These are phyloP conservation scores for Drosophila stalkeri DNA, from an alignment of 2,888 invertebrate genomes.

Conservation along the genomic window DNA sequence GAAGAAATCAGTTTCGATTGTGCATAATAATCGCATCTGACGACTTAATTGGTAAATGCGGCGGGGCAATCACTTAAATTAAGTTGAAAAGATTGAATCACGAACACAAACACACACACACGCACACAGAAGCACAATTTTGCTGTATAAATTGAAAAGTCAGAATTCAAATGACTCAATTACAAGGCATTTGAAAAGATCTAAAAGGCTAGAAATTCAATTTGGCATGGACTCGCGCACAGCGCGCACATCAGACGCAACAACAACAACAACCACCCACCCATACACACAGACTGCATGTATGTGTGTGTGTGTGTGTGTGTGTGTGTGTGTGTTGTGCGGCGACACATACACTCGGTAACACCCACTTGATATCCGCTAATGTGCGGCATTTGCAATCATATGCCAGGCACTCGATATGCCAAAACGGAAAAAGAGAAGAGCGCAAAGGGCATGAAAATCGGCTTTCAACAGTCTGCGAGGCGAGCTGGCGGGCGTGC, in stretches of 20 bases:
- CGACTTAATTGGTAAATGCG: conserved; percentile 55
- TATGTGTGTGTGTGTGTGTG: not conserved
- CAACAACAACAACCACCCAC: conserved; percentile 1
- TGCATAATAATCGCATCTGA: conserved; percentile 38
- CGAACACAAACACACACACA: conserved; percentile 23
- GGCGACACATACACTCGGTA: conserved; percentile 70
- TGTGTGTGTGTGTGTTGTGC: not conserved
- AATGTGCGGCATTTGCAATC: conserved; percentile 81
- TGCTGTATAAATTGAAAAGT: conserved; percentile 73
- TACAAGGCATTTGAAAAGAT: conserved; percentile 76
- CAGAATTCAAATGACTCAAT: conserved; percentile 79
- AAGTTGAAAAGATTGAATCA: conserved; percentile 66
- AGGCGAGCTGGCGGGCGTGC: not conserved
- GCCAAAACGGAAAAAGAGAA: conserved; percentile 14
- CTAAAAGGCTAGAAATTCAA: conserved; percentile 81
- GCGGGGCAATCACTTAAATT: conserved; percentile 65
- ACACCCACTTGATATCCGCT: conserved; percentile 82
- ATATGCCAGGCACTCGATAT: conserved; percentile 69
- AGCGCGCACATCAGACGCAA: conserved; percentile 33
- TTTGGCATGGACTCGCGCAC: conserved; percentile 73
- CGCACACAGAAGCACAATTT: conserved; percentile 8
- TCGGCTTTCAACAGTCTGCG: conserved; percentile 37
- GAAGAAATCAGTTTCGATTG: conserved; percentile 2
- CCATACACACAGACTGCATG: not conserved
- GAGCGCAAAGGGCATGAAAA: conserved; percentile 10